A percentile compares a stretch with the other conserved stretches of the same genome.
phyloP scores from a whole-genome alignment of 2,797 vertebrate species.

The Dallia pectoralis region DNA sequence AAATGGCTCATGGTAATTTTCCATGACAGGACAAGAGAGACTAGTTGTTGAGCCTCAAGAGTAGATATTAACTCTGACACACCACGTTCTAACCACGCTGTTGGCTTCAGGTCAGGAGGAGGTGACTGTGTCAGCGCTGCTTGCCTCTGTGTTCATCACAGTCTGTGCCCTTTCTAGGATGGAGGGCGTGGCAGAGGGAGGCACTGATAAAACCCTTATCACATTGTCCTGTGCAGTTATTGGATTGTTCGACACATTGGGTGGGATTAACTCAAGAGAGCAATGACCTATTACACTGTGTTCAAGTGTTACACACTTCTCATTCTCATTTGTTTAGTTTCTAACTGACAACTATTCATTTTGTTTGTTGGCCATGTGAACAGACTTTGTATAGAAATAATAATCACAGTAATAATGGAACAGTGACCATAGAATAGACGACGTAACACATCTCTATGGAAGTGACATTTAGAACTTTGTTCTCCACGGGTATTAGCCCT shows the following conservation, averaged over 20 bases:
- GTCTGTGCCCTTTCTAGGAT: background rate
- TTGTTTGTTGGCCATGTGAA: background rate
- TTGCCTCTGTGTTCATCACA: slow-evolving; percentile 18
- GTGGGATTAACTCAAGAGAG: slow-evolving; percentile 1
- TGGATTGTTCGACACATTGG: slow-evolving; percentile 16
- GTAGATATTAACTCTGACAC: slow-evolving; percentile 31
- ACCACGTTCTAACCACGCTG: slow-evolving; percentile 17
- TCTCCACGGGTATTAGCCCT: slow-evolving; percentile 9
- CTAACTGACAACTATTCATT: background rate
- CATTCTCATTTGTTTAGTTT: background rate
- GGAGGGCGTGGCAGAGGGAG: slow-evolving; percentile 4
- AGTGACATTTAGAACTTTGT: slow-evolving; percentile 52
- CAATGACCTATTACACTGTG: background rate
- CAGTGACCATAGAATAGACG: slow-evolving; percentile 52
- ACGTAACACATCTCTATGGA: slow-evolving; percentile 67
- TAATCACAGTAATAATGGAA: background rate
- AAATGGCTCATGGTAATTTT: slow-evolving; percentile 33
- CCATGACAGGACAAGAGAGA: slow-evolving; percentile 36
- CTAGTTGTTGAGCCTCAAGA: slow-evolving; percentile 20
- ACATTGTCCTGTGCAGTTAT: slow-evolving; percentile 11
- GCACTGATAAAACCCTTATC: slow-evolving; percentile 7
- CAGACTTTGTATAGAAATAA: background rate
- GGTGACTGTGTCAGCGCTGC: slow-evolving; percentile 29
- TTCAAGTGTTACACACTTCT: background rate
- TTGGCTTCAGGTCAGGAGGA: slow-evolving; percentile 28